Conservation (phyloP, 1,140 invertebrate genomes). For the Drosophila sucinea region DNA sequence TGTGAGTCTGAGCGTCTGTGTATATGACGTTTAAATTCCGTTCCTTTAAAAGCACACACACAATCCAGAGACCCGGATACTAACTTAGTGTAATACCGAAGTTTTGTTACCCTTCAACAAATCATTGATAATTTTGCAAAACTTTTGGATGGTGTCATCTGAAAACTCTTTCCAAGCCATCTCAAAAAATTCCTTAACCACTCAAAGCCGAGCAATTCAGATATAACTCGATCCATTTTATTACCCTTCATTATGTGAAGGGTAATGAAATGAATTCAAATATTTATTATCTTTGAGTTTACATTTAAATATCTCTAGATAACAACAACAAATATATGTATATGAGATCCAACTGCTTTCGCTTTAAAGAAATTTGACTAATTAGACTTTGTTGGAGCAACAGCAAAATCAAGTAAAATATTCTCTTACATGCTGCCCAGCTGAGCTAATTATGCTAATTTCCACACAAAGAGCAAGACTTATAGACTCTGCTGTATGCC, state of each 20-base stretch:
- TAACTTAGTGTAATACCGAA: not conserved
- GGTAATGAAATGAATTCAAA: too few species aligned
- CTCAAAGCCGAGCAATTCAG: too few species aligned
- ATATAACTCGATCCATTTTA: too few species aligned
- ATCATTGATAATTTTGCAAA: too few species aligned
- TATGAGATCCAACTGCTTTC: constrained; percentile 4
- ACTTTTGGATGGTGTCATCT: too few species aligned
- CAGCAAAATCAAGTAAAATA: constrained; percentile 22
- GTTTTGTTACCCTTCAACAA: not conserved
- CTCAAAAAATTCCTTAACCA: too few species aligned
- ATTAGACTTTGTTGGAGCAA: constrained; percentile 46
- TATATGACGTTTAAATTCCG: not conserved
- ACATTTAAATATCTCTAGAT: too few species aligned
- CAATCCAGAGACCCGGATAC: not conserved
- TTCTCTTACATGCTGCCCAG: constrained; percentile 17
- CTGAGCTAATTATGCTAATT: constrained; percentile 63
- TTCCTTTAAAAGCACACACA: not conserved
- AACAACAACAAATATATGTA: constrained; percentile 5
- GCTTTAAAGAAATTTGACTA: constrained; percentile 45
- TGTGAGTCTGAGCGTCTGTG: not conserved
- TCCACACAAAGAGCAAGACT: constrained; percentile 16
- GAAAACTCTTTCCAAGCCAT: too few species aligned
- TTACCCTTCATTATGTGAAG: too few species aligned
- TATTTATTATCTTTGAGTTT: too few species aligned
- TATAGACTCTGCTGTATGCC: constrained; percentile 1